phyloP scores from a whole-genome alignment of 2,797 vertebrate genomes.

The Enoplosus armatus region DNA sequence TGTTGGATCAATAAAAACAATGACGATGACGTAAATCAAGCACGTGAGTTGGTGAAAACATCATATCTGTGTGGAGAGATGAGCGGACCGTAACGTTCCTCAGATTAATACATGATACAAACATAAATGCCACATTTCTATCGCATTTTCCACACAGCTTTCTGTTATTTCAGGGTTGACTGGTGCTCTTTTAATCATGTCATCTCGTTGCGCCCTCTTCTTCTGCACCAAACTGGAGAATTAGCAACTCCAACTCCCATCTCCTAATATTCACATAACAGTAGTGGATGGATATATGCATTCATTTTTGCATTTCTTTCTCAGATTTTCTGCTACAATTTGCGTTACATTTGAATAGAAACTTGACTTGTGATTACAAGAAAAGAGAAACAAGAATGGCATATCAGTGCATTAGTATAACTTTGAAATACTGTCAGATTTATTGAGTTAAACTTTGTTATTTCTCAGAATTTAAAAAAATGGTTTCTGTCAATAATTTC shows the following conservation, averaged over 20 bases:
- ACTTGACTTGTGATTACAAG: background rate
- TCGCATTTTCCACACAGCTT: background rate
- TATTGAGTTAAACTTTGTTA: background rate
- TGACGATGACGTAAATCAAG: background rate
- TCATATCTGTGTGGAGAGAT: too few relatives aligned
- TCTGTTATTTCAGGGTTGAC: background rate
- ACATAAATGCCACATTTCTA: background rate
- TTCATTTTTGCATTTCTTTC: background rate
- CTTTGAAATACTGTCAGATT: background rate
- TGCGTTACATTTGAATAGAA: background rate
- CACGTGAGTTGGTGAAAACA: too few relatives aligned
- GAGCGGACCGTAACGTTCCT: too few relatives aligned
- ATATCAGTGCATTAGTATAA: background rate
- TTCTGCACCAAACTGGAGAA: background rate
- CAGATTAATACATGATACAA: too few relatives aligned
- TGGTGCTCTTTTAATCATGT: background rate
- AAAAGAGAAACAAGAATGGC: background rate
- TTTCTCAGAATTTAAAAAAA: too few relatives aligned
- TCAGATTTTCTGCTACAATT: background rate
- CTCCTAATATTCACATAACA: background rate
- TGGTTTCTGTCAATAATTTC: too few relatives aligned
- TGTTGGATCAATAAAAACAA: too few relatives aligned
- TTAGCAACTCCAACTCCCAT: background rate
- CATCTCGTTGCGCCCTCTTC: background rate
- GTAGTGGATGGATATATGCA: background rate